Conservation (phyloP, 2,113 vertebrate genomes). For the Podilymbus podiceps region DNA sequence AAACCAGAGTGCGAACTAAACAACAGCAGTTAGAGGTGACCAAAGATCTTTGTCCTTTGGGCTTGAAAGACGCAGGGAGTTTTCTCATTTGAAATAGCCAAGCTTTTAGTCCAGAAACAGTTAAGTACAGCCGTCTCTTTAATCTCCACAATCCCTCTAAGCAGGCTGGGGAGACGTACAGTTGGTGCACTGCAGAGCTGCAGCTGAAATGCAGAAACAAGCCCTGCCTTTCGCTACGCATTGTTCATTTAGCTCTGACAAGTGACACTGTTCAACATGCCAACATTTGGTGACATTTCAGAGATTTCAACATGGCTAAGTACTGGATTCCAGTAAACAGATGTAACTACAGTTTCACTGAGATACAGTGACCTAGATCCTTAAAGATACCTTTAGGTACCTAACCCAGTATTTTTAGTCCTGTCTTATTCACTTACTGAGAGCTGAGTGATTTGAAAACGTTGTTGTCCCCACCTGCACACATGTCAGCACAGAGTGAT, state of each 20-base stretch:
- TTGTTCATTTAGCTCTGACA: background rate
- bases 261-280: background rate
- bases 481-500: background rate
- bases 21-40: no score
- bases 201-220: background rate
- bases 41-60: background rate
- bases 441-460: background rate
- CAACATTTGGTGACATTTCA: background rate
- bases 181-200: background rate
- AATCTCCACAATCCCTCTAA: background rate
- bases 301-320: background rate
- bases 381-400: background rate
- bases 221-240: background rate
- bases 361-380: slow-evolving; percentile 38
- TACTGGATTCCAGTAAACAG: background rate
- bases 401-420: background rate
- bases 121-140: background rate
- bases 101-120: background rate
- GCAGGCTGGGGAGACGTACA: background rate
- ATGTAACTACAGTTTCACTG: background rate
- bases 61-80: background rate
- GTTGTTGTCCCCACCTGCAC: background rate
- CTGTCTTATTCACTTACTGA: background rate
- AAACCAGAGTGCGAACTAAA: background rate
- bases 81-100: background rate